Evolutionary conservation across 2,113 vertebrate species (phyloP).

Genomic region (Neofelis nebulosa): DNA sequence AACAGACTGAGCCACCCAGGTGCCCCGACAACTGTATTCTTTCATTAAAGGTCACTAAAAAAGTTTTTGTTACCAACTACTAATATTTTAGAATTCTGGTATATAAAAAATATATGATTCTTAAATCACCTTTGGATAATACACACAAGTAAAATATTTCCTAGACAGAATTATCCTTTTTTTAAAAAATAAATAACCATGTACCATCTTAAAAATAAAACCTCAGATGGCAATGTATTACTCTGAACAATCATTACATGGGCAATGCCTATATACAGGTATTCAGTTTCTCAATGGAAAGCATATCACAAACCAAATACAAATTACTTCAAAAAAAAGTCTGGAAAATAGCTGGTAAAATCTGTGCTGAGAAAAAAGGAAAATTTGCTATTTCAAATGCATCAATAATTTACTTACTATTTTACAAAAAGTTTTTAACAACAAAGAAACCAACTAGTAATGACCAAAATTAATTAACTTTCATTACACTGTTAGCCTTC

Average conservation of each 20-base stretch:
- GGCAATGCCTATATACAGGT: background rate
- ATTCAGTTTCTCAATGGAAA: background rate
- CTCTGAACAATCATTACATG: background rate
- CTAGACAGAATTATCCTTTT: background rate
- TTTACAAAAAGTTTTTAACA: slow-evolving; percentile 9
- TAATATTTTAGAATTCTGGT: slow-evolving; percentile 31
- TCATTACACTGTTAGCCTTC: background rate
- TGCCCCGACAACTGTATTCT: background rate
- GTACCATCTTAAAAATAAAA: slow-evolving; percentile 19
- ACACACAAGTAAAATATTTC: slow-evolving; percentile 11
- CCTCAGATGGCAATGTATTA: background rate
- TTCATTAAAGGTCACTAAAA: background rate
- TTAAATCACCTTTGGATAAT: background rate
- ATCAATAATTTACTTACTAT: slow-evolving; percentile 7
- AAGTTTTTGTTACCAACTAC: background rate
- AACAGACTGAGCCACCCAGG: too few relatives aligned
- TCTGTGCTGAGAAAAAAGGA: background rate
- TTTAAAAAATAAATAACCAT: background rate
- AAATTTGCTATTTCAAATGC: background rate
- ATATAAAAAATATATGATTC: slow-evolving; percentile 36
- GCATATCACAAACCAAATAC: slow-evolving; percentile 12
- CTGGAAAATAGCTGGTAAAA: slow-evolving; percentile 11
- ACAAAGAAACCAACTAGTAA: slow-evolving; percentile 19
- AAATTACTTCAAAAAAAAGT: background rate
- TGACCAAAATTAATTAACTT: background rate